Base-by-base conservation (phyloP, 30 jellyfish, hydroid and myxozoan genomes). In the Hydractinia symbiolongicarpus region DNA sequence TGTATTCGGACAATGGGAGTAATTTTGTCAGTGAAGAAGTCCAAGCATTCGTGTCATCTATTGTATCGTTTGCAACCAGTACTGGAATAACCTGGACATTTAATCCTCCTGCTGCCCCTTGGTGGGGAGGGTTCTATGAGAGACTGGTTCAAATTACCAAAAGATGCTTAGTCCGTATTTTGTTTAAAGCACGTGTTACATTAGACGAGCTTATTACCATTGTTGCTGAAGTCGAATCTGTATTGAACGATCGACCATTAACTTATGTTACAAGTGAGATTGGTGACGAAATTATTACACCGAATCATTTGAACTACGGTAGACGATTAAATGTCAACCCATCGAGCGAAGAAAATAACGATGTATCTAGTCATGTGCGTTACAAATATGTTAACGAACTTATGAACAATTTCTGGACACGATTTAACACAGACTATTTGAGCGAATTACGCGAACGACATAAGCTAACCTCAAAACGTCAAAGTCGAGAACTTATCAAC, bases 91-190 rank as follows among this genome's bases (percentile, higher is more conserved):
- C 69, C 15, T 58, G 17, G 69, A 58, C 15, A 58, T 58, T 58
- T 58, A 58, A 58, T 16, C 69, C 69, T 11, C 87, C 88, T 67
- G 54, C 87, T 14, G 16, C 76, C 75, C 82, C 88, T 44, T 82
- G 88, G 90, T 70, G 82, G 55, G 82, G 88, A 8, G 90, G 88
- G 7, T 72, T 72, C 30, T 82, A 62, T 30, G 90, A 73, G 57
- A 54, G 82, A 17, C 30, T 82, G 10, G 88, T 72, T 11, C 87
- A 73, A 16, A 30, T 69, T 30, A 81, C 66, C 10, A 72, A 82
- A 51, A 19, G 17, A 5, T 68, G 80, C 10, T 19, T 82, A 8
- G 6, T n/a, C 53, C 73, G 74, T 30, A 30, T 30, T 30, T 30
- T 30, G 44, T 30, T 30, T 30, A 30, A 30, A 30, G 44, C 44